These are phyloP conservation scores for Spialia ferax DNA, from an alignment of 2,888 invertebrate genomes.

Conservation along the genomic window DNA sequence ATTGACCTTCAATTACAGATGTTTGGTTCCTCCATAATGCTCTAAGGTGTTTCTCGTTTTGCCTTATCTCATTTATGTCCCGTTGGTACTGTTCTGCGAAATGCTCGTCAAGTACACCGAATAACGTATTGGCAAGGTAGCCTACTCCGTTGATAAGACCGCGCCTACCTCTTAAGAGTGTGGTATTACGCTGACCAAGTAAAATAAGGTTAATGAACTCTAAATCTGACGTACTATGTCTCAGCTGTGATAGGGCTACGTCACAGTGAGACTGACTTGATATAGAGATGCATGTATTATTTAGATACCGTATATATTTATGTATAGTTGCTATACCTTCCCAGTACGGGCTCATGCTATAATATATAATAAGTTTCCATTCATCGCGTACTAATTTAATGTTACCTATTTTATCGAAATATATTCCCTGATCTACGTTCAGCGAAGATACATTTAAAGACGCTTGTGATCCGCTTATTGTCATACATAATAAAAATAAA, in stretches of 20 bases:
- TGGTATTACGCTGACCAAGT: not conserved
- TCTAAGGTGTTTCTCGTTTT: too few species aligned
- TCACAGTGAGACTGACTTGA: not conserved
- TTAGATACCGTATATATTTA: not conserved
- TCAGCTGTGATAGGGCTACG: not conserved
- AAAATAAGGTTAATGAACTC: not conserved
- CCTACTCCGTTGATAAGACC: not conserved
- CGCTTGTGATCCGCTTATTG: not conserved
- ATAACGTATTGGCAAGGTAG: not conserved
- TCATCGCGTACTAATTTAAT: not conserved
- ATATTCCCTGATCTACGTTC: not conserved
- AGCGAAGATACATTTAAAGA: not conserved
- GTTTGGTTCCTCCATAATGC: too few species aligned
- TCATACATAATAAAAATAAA: not conserved
- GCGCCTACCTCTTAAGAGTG: not conserved
- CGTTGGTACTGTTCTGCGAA: slow-evolving; percentile 2
- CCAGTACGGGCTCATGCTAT: not conserved
- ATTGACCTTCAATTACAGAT: too few species aligned
- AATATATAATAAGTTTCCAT: not conserved
- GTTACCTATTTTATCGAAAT: not conserved
- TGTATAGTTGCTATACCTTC: not conserved
- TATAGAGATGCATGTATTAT: not conserved
- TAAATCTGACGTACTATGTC: not conserved
- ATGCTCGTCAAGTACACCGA: not conserved
- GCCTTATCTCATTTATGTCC: not conserved